Evolutionary conservation across 1,140 invertebrate genomes (phyloP).

Genomic region (Diprion similis): DNA sequence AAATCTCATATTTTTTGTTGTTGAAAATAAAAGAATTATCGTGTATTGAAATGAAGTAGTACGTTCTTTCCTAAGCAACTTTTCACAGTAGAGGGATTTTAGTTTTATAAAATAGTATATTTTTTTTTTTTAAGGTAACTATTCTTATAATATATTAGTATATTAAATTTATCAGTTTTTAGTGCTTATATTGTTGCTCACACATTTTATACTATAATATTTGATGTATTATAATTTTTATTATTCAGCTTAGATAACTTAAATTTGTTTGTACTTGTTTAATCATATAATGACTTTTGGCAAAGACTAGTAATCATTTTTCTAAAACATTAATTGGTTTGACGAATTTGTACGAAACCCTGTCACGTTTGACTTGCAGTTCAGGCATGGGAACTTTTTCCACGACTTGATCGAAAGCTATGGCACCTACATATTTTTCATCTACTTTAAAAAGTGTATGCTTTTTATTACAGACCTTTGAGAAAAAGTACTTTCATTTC

Average conservation of each 20-base stretch:
- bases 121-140: too few species aligned
- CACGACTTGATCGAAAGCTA: background rate
- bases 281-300: background rate
- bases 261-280: too few species aligned
- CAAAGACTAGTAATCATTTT: background rate
- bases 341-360: background rate
- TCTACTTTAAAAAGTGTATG: background rate
- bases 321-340: background rate
- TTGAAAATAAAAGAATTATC: background rate
- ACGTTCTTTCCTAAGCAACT: too few species aligned
- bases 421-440: background rate
- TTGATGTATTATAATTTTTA: background rate
- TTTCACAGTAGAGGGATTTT: too few species aligned
- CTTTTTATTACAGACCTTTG: background rate
- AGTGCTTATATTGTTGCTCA: background rate
- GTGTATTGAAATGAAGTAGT: too few species aligned
- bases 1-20: background rate
- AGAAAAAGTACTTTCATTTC: background rate
- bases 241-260: too few species aligned
- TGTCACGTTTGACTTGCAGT: background rate
- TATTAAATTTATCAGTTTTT: background rate
- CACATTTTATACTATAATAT: background rate
- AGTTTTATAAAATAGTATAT: too few species aligned
- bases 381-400: background rate
- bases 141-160: background rate